Conservation (phyloP, 2,888 invertebrate species). For the Drosophila fulvimacula region DNA sequence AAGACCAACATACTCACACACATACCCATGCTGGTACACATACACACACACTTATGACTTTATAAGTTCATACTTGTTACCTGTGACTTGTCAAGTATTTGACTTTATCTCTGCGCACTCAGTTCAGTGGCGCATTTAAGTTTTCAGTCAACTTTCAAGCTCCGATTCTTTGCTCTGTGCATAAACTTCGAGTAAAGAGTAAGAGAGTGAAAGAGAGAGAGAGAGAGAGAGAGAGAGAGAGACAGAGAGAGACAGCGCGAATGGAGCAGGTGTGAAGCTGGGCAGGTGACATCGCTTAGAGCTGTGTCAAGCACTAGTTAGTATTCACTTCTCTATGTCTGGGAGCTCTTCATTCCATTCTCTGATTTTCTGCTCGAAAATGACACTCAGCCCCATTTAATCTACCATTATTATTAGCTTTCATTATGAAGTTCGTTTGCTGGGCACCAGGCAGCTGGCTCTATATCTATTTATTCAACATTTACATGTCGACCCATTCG, state of each 20-base stretch:
- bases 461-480: not conserved
- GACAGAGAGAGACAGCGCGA: not conserved
- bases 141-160: slow-evolving; percentile 65
- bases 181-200: not conserved
- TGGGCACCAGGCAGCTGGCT: not conserved
- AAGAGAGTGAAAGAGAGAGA: not conserved
- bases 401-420: not conserved
- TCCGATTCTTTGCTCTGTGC: slow-evolving; percentile 31
- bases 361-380: not conserved
- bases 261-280: not conserved
- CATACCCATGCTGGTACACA: slow-evolving; percentile 15
- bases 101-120: slow-evolving; percentile 73
- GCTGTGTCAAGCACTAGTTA: slow-evolving; percentile 35
- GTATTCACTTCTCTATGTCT: not conserved
- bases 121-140: slow-evolving; percentile 60
- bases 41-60: slow-evolving; percentile 57
- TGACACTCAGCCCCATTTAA: slow-evolving; percentile 1
- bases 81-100: slow-evolving; percentile 80
- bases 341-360: slow-evolving; percentile 1
- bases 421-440: not conserved
- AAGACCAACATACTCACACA: slow-evolving; percentile 52
- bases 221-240: not conserved
- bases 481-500: slow-evolving; percentile 1
- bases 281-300: slow-evolving; percentile 19
- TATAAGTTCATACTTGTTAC: slow-evolving; percentile 79